Evolutionary conservation across 2,797 vertebrate genomes (phyloP).

Genomic region (Masticophis lateralis): DNA sequence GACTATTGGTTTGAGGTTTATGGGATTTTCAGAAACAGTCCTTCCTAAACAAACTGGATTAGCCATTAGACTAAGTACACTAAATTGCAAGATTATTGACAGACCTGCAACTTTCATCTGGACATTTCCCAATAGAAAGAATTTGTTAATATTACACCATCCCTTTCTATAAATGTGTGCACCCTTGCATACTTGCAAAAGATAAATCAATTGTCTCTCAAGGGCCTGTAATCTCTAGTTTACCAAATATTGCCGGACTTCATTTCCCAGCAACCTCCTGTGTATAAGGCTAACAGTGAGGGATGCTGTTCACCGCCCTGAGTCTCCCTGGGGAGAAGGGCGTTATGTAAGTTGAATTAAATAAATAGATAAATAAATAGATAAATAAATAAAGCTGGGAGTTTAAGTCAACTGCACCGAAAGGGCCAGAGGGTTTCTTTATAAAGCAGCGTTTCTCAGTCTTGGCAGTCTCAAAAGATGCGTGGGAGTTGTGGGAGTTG

Average conservation of each 20-base stretch:
- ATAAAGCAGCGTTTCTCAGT: too few relatives aligned
- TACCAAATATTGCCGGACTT: not conserved
- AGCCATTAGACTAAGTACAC: conserved; percentile 5
- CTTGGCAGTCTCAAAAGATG: not conserved
- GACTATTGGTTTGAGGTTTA: not conserved
- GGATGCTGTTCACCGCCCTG: not conserved
- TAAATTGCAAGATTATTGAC: not conserved
- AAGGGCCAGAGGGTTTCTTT: not conserved
- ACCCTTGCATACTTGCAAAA: not conserved
- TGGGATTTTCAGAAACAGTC: not conserved
- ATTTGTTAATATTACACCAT: conserved; percentile 4
- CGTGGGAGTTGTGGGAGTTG: not conserved
- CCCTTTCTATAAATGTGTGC: too few relatives aligned
- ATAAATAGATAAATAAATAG: too few relatives aligned
- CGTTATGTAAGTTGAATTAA: too few relatives aligned
- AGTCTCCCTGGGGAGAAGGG: too few relatives aligned
- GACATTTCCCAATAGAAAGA: not conserved
- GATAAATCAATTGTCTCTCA: not conserved
- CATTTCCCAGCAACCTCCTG: not conserved
- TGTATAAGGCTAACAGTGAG: not conserved
- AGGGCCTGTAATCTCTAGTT: not conserved
- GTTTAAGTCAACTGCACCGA: not conserved
- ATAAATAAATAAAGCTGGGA: not conserved
- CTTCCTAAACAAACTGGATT: not conserved
- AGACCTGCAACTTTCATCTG: not conserved